Evolutionary conservation across 2,888 invertebrate genomes (phyloP), one percentile per base, ranked within the genome.

Genomic region (Tenthredo livida): DNA sequence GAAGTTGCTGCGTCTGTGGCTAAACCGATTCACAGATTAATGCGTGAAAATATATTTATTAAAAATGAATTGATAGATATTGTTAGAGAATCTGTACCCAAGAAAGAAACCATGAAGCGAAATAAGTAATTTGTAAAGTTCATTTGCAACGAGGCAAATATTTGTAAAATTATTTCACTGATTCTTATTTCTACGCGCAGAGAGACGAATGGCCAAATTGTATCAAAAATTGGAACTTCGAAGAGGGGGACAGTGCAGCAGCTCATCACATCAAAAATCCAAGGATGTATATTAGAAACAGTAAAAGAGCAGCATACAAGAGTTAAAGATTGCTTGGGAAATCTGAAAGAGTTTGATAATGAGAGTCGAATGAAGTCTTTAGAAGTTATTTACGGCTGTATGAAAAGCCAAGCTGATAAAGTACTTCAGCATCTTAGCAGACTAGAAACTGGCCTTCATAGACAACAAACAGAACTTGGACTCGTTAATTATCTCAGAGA

Each of bases 1-100:
- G 89, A 92, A 85, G 86, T 89, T 67, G 86, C 87, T 17, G 72
- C 85, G n/a, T 86, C 85, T 15, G 87, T 91, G 33, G 85, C 88
- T 12, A 33, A 80, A n/a, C 87, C 90, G 3, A 87, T 90, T 75
- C 89, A 89, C 47, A 88, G 90, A 87, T 86, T 93, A 47, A 87
- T 92, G 83, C 87, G 89, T 9, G 91, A 92, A 85, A 93, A 92
- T 88, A 88, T 92, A 82, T 87, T 88, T 54, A 86, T 93, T 9
- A 88, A 88, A 70, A 89, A 88, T 84, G 90, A 92, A 87, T 85
- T 90, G 15, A 84, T 67, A 21, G 75, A 85, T 77, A 87, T 89
- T 25, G 75, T 80, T 0, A 70, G 88, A 37, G 86, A 87, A 12
- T 58, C 84, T 72, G 50, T 87, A 72, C 43, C 29, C 0, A 86